Conservation (phyloP, 2,888 invertebrate species). For the Diaperis boleti region DNA sequence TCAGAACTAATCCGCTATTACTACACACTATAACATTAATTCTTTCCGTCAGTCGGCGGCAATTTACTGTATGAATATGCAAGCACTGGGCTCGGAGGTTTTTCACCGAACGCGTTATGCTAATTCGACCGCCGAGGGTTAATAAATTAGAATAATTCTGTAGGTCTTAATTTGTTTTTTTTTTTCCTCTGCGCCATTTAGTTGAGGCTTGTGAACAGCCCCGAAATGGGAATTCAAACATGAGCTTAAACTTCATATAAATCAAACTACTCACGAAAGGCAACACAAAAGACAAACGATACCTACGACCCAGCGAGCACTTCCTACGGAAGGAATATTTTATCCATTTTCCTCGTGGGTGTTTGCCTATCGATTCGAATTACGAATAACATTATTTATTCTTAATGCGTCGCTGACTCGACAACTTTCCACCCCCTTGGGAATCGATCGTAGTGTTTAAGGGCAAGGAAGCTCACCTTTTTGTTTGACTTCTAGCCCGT, state of each 20-base stretch:
- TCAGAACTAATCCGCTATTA: slow-evolving; percentile 27
- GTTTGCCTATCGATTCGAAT: slow-evolving; percentile 28
- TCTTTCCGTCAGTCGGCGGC: slow-evolving; percentile 6
- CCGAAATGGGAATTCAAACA: no score
- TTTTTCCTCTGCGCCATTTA: no score
- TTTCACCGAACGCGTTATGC: not conserved
- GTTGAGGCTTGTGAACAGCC: no score
- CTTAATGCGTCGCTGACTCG: no score
- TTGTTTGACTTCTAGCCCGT: no score
- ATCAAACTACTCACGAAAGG: no score
- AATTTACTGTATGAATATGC: slow-evolving; percentile 6
- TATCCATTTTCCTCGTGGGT: slow-evolving; percentile 24
- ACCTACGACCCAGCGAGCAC: slow-evolving; percentile 43
- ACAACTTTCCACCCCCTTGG: no score
- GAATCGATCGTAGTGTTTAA: no score
- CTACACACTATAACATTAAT: slow-evolving; percentile 18
- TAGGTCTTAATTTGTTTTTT: not conserved
- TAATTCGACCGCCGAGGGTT: not conserved
- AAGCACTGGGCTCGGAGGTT: not conserved
- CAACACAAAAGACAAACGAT: slow-evolving; percentile 38
- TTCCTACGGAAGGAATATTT: slow-evolving; percentile 43
- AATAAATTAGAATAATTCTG: not conserved
- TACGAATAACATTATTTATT: no score
- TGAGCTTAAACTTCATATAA: no score
- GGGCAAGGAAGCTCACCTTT: no score